Base-by-base conservation (phyloP, 2,113 vertebrate genomes). In the Apaloderma vittatum region DNA sequence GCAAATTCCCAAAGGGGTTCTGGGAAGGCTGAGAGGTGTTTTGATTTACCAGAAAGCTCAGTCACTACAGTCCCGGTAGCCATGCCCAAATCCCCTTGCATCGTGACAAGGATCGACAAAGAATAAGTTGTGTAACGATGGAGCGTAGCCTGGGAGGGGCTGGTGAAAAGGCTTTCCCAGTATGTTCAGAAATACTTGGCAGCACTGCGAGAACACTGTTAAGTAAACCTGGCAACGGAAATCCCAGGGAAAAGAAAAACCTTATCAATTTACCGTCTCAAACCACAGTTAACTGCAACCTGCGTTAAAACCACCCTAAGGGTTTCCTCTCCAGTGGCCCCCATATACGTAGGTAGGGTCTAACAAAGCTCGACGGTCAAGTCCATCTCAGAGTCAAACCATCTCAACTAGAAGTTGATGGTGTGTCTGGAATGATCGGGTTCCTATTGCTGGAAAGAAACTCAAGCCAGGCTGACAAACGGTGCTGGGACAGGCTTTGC, bases 391-490 rank as follows among this genome's bases (percentile, higher is more conserved):
- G 54, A 92, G 40, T 26, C 61, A 95, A 84, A 59, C 30, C 19
- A 51, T 5, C 73, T 36, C 73, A 67, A 18, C 11, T 19, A 51
- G 4, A 46, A 81, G 70, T 0, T 63, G 32, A 58, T 20, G 45
- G 5, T 0, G 7, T 19, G 32, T 12, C 32, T 17, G 11, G 18
- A 26, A 62, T 26, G 43, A 89, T n/a, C 0, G 0, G 15, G 51
- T 23, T 84, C 30, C n/a, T 68, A 1, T 1, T 34, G 55, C 57
- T 55, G 37, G 36, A 22, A 30, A 12, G 61, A 75, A 85, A 54
- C 9, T 13, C 79, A 80, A 45, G 23, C 1, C 26, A 58, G 45
- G n/a, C 23, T 14, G 14, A 26, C 45, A 80, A 54, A 27, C n/a
- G 36, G 43, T 1, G 0, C 52, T 3, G 59, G 40, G 40, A 40